phyloP scores from a whole-genome alignment of 1,140 invertebrate genomes.

The Drosophila ercepeae region DNA sequence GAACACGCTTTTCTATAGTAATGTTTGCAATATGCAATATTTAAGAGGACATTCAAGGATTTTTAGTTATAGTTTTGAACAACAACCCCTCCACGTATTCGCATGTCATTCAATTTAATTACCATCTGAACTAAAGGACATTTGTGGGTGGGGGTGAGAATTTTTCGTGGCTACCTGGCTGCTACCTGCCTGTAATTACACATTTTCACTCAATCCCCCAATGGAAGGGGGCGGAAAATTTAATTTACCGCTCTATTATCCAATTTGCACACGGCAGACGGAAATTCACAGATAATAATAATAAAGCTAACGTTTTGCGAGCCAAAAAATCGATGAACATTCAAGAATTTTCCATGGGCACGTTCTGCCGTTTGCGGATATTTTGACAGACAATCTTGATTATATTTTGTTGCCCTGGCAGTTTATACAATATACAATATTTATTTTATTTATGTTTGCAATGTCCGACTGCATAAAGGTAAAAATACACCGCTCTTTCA shows the following conservation, averaged over 20 bases:
- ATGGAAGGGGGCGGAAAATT: slow-evolving; percentile 15
- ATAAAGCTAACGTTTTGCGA: slow-evolving; percentile 43
- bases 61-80: slow-evolving; percentile 5
- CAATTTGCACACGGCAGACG: slow-evolving; percentile 48
- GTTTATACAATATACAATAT: slow-evolving; percentile 2
- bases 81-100: neutral
- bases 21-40: too few relatives aligned
- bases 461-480: slow-evolving; percentile 29
- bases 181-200: slow-evolving; percentile 43
- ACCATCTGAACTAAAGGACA: neutral
- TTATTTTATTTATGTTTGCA: slow-evolving; percentile 20
- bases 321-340: slow-evolving; percentile 36
- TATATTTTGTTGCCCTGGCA: slow-evolving; percentile 32
- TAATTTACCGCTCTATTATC: slow-evolving; percentile 57
- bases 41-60: neutral
- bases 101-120: slow-evolving; percentile 17
- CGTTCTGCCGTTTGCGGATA: slow-evolving; percentile 17
- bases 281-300: slow-evolving; percentile 59
- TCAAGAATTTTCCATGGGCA: slow-evolving; percentile 10
- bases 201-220: slow-evolving; percentile 23
- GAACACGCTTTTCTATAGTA: too few relatives aligned
- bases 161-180: slow-evolving; percentile 14
- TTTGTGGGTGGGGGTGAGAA: neutral
- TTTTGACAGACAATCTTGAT: slow-evolving; percentile 47
- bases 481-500: slow-evolving; percentile 18